phyloP scores from a whole-genome alignment of 2,888 invertebrate genomes.

The Herminia tarsipennalis region DNA sequence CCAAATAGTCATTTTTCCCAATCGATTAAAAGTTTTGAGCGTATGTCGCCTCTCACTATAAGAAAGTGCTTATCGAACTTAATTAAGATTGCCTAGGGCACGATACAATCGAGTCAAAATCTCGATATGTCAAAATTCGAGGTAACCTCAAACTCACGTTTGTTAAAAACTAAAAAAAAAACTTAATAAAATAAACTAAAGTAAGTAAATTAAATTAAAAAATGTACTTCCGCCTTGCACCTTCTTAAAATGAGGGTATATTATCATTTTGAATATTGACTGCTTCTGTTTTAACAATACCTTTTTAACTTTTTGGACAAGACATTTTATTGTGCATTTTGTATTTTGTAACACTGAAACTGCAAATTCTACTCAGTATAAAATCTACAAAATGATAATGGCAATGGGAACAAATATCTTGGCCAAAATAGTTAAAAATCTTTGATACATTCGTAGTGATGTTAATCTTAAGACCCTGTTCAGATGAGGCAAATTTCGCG shows the following conservation, averaged over 20 bases:
- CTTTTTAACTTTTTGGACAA: too few relatives aligned
- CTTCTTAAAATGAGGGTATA: constrained; percentile 36
- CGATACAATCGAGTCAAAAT: constrained; percentile 43
- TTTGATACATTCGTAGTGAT: too few relatives aligned
- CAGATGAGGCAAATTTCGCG: too few relatives aligned
- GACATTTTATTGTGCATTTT: too few relatives aligned
- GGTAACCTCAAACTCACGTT: constrained; percentile 54
- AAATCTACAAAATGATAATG: too few relatives aligned
- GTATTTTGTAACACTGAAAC: too few relatives aligned
- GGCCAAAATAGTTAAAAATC: too few relatives aligned
- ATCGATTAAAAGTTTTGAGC: constrained; percentile 36
- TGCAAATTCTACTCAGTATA: too few relatives aligned
- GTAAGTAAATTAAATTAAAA: constrained; percentile 45
- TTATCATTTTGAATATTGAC: constrained; percentile 43
- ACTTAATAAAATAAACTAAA: constrained; percentile 34
- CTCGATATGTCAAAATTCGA: constrained; percentile 56
- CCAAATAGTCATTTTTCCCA: constrained; percentile 25
- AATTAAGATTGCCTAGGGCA: constrained; percentile 55
- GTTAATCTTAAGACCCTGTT: too few relatives aligned
- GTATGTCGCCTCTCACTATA: constrained; percentile 48
- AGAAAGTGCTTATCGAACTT: constrained; percentile 44
- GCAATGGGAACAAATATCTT: too few relatives aligned
- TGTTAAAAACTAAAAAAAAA: constrained; percentile 43
- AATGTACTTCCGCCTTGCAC: constrained; percentile 66
- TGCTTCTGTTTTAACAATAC: constrained; percentile 5